A percentile compares a stretch with the other conserved stretches of the same genome.
Evolutionary conservation across 2,888 invertebrate species (phyloP).

Genomic region (Mycogona germanica): DNA sequence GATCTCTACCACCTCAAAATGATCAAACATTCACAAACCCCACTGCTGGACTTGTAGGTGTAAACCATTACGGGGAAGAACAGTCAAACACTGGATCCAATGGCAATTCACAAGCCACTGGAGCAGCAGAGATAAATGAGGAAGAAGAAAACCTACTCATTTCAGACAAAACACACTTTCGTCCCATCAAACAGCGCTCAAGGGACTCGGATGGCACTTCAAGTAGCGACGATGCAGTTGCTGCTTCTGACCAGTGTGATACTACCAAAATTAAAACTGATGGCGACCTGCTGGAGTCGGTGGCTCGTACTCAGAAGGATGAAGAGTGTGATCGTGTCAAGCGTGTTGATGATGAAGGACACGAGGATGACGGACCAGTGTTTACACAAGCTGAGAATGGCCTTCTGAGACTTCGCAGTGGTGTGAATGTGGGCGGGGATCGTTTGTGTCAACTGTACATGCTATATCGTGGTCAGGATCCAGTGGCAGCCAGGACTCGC

Average conservation of each 20-base stretch:
- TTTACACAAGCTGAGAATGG: constrained; percentile 10
- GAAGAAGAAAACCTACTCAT: constrained; percentile 58
- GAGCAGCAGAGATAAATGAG: not conserved
- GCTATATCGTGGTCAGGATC: constrained; percentile 37
- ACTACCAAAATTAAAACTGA: not conserved
- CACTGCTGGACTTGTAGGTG: no score
- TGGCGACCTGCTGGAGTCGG: no score
- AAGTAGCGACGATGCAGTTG: constrained; percentile 9
- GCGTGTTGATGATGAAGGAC: no score
- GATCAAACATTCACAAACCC: no score
- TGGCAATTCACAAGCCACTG: not conserved
- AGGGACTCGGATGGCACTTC: constrained; percentile 19
- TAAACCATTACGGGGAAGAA: no score
- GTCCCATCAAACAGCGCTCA: constrained; percentile 51
- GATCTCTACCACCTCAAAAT: not conserved
- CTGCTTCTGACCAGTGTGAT: not conserved
- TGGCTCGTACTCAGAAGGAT: no score
- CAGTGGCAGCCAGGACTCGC: not conserved
- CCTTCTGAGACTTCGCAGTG: constrained; percentile 36
- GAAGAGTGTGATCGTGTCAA: no score
- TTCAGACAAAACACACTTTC: constrained; percentile 68
- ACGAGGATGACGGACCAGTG: not conserved
- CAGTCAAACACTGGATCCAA: not conserved
- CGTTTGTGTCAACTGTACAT: constrained; percentile 33
- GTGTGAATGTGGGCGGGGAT: constrained; percentile 36